phyloP scores from a whole-genome alignment of 2,113 vertebrate species.

The Genyomyrus donnyi region DNA sequence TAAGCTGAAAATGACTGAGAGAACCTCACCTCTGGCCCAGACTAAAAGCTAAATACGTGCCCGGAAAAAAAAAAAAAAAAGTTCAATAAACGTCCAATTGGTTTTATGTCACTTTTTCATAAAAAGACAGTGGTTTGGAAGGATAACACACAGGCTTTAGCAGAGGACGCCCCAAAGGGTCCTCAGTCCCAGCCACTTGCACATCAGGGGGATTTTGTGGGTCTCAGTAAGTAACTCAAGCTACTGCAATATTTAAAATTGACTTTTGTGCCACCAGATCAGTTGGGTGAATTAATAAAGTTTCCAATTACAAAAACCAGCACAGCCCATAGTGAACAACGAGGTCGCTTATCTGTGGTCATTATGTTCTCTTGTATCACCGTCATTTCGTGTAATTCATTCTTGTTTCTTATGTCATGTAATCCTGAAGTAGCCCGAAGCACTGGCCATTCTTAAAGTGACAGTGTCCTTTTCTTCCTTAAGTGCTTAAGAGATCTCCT shows the following conservation, averaged over 20 bases:
- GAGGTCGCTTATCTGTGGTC: not conserved
- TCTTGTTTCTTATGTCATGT: not conserved
- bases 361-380: not conserved
- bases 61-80: not conserved
- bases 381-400: not conserved
- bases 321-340: not conserved
- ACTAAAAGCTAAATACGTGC: not conserved
- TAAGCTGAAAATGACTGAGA: not conserved
- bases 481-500: not conserved
- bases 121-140: not conserved
- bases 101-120: not conserved
- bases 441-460: not conserved
- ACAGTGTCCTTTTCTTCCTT: not conserved
- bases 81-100: not conserved
- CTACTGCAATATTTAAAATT: not conserved
- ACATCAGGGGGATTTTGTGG: not conserved
- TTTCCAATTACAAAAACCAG: constrained; percentile 2
- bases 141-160: not conserved
- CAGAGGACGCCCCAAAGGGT: not conserved
- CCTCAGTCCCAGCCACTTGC: not conserved
- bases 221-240: not conserved
- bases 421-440: not conserved
- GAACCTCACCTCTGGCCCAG: not conserved
- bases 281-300: not conserved
- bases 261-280: not conserved